phyloP scores from a whole-genome alignment of 2,888 invertebrate genomes.

The Nemotelus pantherinus region DNA sequence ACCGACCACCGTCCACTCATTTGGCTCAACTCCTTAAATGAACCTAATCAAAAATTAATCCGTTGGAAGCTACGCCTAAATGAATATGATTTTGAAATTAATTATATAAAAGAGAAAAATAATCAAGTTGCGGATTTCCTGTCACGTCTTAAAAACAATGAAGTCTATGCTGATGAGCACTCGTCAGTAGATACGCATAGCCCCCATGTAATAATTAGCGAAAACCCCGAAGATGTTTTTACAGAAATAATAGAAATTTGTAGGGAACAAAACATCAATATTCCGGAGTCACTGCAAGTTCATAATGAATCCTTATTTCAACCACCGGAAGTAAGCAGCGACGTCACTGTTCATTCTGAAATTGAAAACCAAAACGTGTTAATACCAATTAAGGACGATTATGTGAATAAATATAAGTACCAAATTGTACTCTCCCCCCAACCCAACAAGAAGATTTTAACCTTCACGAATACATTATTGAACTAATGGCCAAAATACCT shows the following conservation, averaged over 20 bases:
- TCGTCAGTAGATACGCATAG: neutral
- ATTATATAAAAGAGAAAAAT: slow-evolving; percentile 23
- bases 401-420: slow-evolving; percentile 24
- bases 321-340: neutral
- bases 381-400: slow-evolving; percentile 19
- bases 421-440: neutral
- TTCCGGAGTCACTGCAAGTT: neutral
- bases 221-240: neutral
- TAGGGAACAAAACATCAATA: slow-evolving; percentile 4
- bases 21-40: slow-evolving; percentile 8
- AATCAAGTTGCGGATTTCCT: slow-evolving; percentile 29
- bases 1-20: slow-evolving; percentile 18
- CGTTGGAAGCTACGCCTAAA: slow-evolving; percentile 28
- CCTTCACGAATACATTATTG: neutral
- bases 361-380: slow-evolving; percentile 10
- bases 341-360: slow-evolving; percentile 21
- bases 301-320: neutral
- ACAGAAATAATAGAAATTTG: slow-evolving; percentile 5
- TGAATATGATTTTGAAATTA: slow-evolving; percentile 30
- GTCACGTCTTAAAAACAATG: slow-evolving; percentile 12
- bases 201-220: neutral
- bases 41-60: slow-evolving; percentile 30
- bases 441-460: neutral
- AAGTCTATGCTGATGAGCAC: neutral
- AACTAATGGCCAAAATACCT: slow-evolving; percentile 13